phyloP scores from a whole-genome alignment of 2,113 vertebrate species.

The Edolisoma coerulescens region DNA sequence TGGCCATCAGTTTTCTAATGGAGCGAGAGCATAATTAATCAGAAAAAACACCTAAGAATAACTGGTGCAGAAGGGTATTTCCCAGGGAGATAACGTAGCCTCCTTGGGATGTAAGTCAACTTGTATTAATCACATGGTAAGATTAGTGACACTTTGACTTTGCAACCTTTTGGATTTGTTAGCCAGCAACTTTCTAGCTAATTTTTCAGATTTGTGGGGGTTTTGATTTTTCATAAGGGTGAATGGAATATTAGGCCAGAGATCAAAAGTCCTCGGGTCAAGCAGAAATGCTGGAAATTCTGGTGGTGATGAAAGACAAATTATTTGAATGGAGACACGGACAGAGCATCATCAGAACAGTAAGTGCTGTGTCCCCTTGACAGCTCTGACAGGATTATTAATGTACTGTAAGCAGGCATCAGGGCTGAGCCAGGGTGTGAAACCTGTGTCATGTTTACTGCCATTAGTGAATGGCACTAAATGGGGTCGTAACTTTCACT shows the following conservation, averaged over 20 bases:
- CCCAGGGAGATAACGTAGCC: constrained; percentile 19
- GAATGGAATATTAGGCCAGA: neutral
- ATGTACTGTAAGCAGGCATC: neutral
- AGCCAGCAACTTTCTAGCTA: neutral
- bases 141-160: constrained; percentile 24
- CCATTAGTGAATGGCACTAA: neutral
- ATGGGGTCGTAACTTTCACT: constrained; percentile 7
- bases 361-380: neutral
- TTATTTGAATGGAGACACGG: constrained; percentile 6
- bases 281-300: neutral
- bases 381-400: constrained; percentile 23
- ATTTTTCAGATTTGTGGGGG: neutral
- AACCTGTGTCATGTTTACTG: neutral
- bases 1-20: constrained; percentile 50
- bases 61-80: constrained; percentile 57
- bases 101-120: constrained; percentile 7
- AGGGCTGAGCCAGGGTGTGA: neutral
- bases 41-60: constrained; percentile 65
- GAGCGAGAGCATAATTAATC: constrained; percentile 61
- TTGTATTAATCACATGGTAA: constrained; percentile 29
- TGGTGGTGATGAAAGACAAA: neutral
- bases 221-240: neutral
- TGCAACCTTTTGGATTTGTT: neutral
- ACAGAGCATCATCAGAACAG: neutral
- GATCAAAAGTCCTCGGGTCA: neutral